Conservation (phyloP, 2,113 vertebrate species). For the Spermophilus dauricus region DNA sequence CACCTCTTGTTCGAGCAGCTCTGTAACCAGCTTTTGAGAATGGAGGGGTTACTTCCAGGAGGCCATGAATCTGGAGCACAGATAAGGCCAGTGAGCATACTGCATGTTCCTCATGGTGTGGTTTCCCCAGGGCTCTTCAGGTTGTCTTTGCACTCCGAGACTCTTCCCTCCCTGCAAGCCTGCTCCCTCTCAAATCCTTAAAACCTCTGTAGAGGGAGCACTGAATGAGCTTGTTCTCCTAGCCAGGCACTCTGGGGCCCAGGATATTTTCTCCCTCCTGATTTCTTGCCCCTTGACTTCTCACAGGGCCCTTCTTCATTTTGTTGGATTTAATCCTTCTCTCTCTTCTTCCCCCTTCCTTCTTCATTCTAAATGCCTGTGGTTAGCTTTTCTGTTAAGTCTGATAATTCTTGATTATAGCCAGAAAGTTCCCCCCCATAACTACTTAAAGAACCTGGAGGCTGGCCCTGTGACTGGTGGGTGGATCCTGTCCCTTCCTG, state of each 20-base stretch:
- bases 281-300: background rate
- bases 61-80: background rate
- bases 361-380: background rate
- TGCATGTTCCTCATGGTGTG: background rate
- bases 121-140: background rate
- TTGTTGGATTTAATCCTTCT: background rate
- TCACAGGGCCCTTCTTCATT: background rate
- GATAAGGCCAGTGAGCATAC: too few species aligned
- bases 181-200: background rate
- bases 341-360: background rate
- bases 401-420: background rate
- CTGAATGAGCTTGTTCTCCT: background rate
- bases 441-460: background rate
- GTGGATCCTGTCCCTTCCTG: background rate
- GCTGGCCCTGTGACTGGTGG: background rate
- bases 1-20: background rate
- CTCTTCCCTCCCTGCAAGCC: background rate
- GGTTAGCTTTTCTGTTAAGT: background rate
- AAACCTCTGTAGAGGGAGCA: background rate
- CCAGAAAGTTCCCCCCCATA: background rate
- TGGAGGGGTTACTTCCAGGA: background rate
- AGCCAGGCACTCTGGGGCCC: background rate
- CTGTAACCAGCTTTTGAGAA: background rate
- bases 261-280: constrained; percentile 24
- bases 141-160: background rate